Evolutionary conservation across 1,140 invertebrate species (phyloP).

Genomic region (Drosophila subobscura): DNA sequence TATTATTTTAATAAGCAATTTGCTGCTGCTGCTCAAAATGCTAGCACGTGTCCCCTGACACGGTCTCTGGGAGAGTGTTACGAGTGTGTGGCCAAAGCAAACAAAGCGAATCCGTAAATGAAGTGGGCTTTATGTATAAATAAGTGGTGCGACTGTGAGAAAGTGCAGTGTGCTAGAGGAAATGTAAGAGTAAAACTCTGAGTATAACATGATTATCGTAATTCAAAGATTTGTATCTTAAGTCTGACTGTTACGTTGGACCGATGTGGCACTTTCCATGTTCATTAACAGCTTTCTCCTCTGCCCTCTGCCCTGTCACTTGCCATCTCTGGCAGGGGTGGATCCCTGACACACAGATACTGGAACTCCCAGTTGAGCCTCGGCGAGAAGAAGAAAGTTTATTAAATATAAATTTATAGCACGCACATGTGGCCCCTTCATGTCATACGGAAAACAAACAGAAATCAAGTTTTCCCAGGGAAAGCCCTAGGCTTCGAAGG

Average conservation of each 20-base stretch:
- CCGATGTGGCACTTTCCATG: slow-evolving; percentile 15
- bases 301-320: slow-evolving; percentile 10
- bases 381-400: slow-evolving; percentile 53
- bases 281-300: slow-evolving; percentile 24
- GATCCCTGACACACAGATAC: background rate
- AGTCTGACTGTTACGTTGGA: slow-evolving; percentile 11
- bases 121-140: slow-evolving; percentile 19
- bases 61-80: slow-evolving; percentile 1
- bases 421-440: slow-evolving; percentile 62
- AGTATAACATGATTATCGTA: slow-evolving; percentile 28
- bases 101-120: slow-evolving; percentile 7
- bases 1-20: slow-evolving; percentile 76
- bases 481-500: slow-evolving; percentile 7
- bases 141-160: slow-evolving; percentile 54
- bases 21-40: slow-evolving; percentile 57
- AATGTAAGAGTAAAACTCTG: background rate
- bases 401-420: slow-evolving; percentile 77
- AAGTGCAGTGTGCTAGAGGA: slow-evolving; percentile 42
- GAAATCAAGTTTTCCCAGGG: slow-evolving; percentile 61
- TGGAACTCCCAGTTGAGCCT: slow-evolving; percentile 54
- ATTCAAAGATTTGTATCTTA: slow-evolving; percentile 4
- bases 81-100: slow-evolving; percentile 31
- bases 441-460: slow-evolving; percentile 60
- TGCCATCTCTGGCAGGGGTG: slow-evolving; percentile 3
- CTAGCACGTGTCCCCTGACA: slow-evolving; percentile 56